Conservation (phyloP, 2,888 invertebrate genomes). For the Lasioglossum malachurum region DNA sequence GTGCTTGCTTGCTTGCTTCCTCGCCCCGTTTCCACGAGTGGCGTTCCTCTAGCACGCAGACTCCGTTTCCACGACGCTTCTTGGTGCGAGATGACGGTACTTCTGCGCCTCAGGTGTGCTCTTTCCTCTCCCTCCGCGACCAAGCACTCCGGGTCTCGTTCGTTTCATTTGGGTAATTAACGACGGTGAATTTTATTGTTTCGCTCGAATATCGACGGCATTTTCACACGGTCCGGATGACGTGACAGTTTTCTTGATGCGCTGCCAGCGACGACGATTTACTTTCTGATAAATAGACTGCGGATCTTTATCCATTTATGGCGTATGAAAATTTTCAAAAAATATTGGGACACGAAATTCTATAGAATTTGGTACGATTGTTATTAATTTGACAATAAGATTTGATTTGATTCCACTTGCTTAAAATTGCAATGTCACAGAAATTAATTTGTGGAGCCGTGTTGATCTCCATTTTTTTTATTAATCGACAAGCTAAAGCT, state of each 20-base stretch:
- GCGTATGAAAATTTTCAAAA: no score
- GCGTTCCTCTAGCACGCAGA: conserved; percentile 67
- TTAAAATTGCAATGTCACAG: no score
- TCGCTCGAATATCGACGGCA: neutral
- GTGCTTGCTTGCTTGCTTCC: neutral
- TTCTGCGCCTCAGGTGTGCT: conserved; percentile 36
- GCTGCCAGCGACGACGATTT: neutral
- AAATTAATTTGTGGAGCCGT: no score
- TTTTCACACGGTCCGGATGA: neutral
- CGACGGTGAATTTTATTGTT: neutral
- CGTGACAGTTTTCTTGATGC: no score
- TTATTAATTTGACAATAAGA: no score
- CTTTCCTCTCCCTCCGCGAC: neutral
- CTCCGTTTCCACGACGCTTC: conserved; percentile 53
- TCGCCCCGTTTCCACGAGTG: conserved; percentile 46
- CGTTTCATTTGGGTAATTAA: neutral
- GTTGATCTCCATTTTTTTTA: no score
- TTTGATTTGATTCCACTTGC: no score
- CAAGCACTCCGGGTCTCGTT: neutral
- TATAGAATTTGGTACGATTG: no score
- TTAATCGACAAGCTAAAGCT: no score
- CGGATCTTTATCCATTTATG: no score
- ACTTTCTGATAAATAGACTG: no score
- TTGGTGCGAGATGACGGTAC: neutral
- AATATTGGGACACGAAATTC: no score